A percentile compares a stretch with the other conserved stretches of the same genome.
Conservation (phyloP, 2,797 vertebrate species). For the Columba guinea region DNA sequence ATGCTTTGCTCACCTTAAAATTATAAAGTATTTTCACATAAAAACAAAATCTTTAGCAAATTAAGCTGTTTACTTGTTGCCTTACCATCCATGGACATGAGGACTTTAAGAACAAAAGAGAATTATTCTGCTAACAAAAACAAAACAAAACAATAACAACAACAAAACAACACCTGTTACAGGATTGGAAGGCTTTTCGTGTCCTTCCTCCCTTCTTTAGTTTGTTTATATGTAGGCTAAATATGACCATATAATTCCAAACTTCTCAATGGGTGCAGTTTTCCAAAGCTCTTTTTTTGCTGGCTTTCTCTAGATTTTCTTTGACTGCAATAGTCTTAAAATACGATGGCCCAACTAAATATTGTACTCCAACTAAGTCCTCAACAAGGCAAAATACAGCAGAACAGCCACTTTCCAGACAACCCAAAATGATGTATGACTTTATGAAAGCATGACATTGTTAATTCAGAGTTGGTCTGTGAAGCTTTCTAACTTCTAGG, state of each 20-base stretch:
- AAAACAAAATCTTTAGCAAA: neutral
- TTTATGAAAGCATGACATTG: neutral
- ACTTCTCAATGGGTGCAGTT: neutral
- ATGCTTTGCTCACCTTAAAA: neutral
- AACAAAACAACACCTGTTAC: neutral
- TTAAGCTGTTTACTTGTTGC: neutral
- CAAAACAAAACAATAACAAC: too few relatives aligned
- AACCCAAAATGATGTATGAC: neutral
- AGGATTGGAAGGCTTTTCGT: neutral
- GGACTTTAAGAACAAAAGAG: neutral
- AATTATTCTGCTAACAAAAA: neutral
- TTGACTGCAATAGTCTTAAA: neutral
- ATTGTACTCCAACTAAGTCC: neutral
- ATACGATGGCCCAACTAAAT: neutral
- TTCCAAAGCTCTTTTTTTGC: neutral
- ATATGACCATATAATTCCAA: neutral
- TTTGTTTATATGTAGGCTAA: neutral
- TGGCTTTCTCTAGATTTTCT: neutral
- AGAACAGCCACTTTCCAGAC: neutral
- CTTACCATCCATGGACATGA: neutral
- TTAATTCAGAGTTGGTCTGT: neutral
- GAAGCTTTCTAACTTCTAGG: neutral
- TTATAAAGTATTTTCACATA: neutral
- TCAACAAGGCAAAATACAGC: neutral
- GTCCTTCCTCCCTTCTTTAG: neutral